Conservation (phyloP, 2,888 invertebrate genomes). For the Calameuta idolon region DNA sequence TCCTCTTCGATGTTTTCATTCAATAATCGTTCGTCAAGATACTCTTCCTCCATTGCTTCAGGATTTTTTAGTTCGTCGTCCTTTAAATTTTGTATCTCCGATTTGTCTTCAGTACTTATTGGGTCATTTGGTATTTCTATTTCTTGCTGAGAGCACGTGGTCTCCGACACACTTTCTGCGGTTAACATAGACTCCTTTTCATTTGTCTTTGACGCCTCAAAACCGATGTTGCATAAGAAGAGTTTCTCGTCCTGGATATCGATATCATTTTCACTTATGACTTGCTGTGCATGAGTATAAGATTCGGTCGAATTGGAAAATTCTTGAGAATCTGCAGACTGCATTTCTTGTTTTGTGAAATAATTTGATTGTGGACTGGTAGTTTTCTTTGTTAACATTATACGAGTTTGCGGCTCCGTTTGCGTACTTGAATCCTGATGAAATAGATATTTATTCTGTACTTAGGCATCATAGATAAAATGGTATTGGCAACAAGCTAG, state of each 20-base stretch:
- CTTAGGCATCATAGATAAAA: not conserved
- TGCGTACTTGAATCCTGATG: constrained; percentile 59
- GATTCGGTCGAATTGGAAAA: constrained; percentile 38
- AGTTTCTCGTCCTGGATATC: constrained; percentile 46
- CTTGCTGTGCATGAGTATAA: constrained; percentile 35
- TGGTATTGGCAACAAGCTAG: not conserved
- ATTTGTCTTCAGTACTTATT: not conserved
- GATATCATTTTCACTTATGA: constrained; percentile 12
- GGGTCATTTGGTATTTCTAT: constrained; percentile 5
- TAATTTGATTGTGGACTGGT: constrained; percentile 45
- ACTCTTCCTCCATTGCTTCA: constrained; percentile 31
- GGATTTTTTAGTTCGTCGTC: constrained; percentile 23
- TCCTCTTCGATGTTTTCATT: constrained; percentile 34
- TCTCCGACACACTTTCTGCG: constrained; percentile 33
- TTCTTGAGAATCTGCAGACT: constrained; percentile 24
- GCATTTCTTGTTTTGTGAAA: constrained; percentile 58
- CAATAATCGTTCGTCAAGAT: constrained; percentile 25
- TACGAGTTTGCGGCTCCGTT: constrained; percentile 53
- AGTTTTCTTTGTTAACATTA: constrained; percentile 47
- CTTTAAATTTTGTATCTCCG: constrained; percentile 4
- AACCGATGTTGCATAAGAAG: constrained; percentile 44
- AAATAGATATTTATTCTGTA: constrained; percentile 18
- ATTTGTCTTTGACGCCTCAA: constrained; percentile 33
- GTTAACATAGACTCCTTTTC: constrained; percentile 24
- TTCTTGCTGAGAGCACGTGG: constrained; percentile 26